These are phyloP conservation scores for Bhutanitis thaidina DNA, from an alignment of 2,888 invertebrate species.

Conservation along the genomic window DNA sequence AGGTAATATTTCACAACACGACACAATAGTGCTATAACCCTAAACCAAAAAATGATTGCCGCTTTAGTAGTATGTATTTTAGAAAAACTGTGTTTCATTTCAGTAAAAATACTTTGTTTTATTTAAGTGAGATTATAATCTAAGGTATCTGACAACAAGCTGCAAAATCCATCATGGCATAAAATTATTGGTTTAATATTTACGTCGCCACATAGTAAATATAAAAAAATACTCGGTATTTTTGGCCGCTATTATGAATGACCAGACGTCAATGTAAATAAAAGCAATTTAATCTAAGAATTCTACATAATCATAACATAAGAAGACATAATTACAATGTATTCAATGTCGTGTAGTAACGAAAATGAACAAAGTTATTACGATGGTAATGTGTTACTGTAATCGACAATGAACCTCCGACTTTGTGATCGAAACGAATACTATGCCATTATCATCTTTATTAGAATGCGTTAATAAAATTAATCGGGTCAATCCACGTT, in stretches of 20 bases:
- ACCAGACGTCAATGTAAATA: slow-evolving; percentile 30
- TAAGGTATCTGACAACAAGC: too few species aligned
- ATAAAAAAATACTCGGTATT: slow-evolving; percentile 21
- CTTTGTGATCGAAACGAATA: background rate
- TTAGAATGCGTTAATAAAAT: background rate
- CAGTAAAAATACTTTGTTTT: too few species aligned
- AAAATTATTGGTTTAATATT: background rate
- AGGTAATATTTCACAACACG: too few species aligned
- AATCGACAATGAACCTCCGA: background rate
- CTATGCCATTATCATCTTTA: slow-evolving; percentile 6
- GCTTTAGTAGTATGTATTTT: too few species aligned
- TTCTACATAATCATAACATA: slow-evolving; percentile 23
- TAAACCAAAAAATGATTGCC: too few species aligned
- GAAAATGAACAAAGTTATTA: slow-evolving; percentile 11
- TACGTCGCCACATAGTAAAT: too few species aligned
- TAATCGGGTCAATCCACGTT: background rate
- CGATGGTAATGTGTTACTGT: background rate
- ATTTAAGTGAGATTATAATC: too few species aligned
- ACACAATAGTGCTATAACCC: too few species aligned
- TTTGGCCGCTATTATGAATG: slow-evolving; percentile 17
- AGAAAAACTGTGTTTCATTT: too few species aligned
- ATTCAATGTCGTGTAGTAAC: slow-evolving; percentile 10
- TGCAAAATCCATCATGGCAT: too few species aligned
- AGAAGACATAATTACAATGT: slow-evolving; percentile 23
- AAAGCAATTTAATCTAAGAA: slow-evolving; percentile 32